Conservation (phyloP, 2,888 invertebrate species). For the Spisula solida region DNA sequence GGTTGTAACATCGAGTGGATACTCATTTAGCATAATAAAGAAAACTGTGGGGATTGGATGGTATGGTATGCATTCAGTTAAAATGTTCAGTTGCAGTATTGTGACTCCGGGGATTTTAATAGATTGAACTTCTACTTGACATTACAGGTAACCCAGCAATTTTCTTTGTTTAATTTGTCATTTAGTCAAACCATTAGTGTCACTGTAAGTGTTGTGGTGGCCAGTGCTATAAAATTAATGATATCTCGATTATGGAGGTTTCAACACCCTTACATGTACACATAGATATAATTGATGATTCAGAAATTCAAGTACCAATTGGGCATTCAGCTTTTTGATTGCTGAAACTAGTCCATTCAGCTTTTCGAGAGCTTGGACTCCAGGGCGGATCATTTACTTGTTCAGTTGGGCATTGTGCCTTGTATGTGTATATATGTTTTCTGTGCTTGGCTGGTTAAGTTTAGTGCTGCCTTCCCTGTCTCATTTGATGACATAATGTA, state of each 20-base stretch:
- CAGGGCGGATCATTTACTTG: no score
- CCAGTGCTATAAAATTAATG: not conserved
- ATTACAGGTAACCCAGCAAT: constrained; percentile 43
- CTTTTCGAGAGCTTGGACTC: no score
- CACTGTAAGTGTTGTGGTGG: not conserved
- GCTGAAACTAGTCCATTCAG: no score
- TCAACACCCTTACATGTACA: no score
- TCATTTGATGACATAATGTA: no score
- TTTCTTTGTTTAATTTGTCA: constrained; percentile 36
- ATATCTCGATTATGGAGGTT: not conserved
- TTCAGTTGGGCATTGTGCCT: no score
- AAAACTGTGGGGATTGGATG: constrained; percentile 2
- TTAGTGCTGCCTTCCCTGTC: no score
- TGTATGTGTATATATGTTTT: no score
- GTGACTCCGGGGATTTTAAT: constrained; percentile 26
- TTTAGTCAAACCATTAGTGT: not conserved
- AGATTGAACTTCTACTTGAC: constrained; percentile 5
- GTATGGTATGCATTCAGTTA: constrained; percentile 1
- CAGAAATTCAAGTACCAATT: no score
- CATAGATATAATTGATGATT: no score
- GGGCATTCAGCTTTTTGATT: no score
- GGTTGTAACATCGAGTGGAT: constrained; percentile 26
- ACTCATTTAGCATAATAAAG: constrained; percentile 50
- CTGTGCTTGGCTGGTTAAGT: no score
- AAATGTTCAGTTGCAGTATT: not conserved